A percentile compares a stretch with the other conserved stretches of the same genome.
Evolutionary conservation across 2,888 invertebrate genomes (phyloP).

Genomic region (Mesoligia furuncula): DNA sequence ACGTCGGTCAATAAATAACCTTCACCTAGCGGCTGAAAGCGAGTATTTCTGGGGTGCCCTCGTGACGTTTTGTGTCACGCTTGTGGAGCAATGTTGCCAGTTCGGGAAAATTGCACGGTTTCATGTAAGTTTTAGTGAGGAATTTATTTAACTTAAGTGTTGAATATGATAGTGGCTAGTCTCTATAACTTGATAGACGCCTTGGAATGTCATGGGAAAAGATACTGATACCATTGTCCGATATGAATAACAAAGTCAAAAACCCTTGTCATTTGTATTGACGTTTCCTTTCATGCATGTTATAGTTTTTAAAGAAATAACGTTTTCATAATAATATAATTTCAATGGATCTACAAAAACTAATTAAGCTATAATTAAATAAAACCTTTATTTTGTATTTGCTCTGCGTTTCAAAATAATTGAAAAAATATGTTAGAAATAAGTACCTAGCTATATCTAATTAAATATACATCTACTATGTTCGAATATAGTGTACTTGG

Average conservation of each 20-base stretch:
- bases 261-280: background rate
- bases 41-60: slow-evolving; percentile 86
- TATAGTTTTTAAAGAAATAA: background rate
- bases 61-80: slow-evolving; percentile 87
- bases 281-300: background rate
- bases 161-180: background rate
- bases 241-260: background rate
- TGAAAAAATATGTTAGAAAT: background rate
- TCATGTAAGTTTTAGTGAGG: background rate
- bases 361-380: background rate
- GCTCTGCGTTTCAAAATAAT: background rate
- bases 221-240: background rate
- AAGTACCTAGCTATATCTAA: background rate
- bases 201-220: too few relatives aligned
- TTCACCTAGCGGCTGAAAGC: slow-evolving; percentile 88
- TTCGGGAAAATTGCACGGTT: slow-evolving; percentile 36
- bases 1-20: slow-evolving; percentile 74
- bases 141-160: background rate
- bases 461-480: background rate
- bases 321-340: background rate
- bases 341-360: background rate
- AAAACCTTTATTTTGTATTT: background rate
- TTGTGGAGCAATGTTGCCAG: slow-evolving; percentile 79
- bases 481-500: background rate
- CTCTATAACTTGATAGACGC: background rate